Conservation (phyloP, 1,140 invertebrate species). For the Scaptomyza pallida region DNA sequence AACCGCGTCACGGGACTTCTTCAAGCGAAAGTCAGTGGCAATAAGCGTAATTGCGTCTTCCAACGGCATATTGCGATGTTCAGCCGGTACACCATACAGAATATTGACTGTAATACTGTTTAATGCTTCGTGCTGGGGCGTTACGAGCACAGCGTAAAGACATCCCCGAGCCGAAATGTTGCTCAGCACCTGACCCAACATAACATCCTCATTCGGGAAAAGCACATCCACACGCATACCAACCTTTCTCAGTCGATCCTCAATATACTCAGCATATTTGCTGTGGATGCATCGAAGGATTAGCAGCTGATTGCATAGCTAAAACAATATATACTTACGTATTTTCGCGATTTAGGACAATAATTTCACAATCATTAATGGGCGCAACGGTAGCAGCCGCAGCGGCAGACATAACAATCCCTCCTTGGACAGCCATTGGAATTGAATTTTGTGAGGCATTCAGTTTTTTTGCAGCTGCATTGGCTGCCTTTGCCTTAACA, state of each 20-base stretch:
- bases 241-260: constrained; percentile 91
- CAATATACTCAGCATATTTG: constrained; percentile 95
- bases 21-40: constrained; percentile 91
- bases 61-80: constrained; percentile 97
- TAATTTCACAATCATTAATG: constrained; percentile 93
- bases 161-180: constrained; percentile 93
- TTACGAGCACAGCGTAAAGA: constrained; percentile 94
- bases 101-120: constrained; percentile 95
- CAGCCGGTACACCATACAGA: constrained; percentile 93
- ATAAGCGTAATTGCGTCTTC: constrained; percentile 94
- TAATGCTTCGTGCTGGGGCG: constrained; percentile 92
- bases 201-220: constrained; percentile 95
- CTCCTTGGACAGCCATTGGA: constrained; percentile 47
- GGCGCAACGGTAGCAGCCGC: constrained; percentile 83
- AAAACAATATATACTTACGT: constrained; percentile 86
- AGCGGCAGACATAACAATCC: constrained; percentile 67
- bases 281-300: constrained; percentile 82
- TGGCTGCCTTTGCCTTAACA: constrained; percentile 72
- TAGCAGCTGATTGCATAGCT: neutral
- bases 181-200: constrained; percentile 92
- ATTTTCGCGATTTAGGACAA: constrained; percentile 91
- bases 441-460: neutral
- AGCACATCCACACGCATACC: constrained; percentile 93
- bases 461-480: constrained; percentile 78
- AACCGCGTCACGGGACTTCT: constrained; percentile 85